A percentile compares a stretch with the other conserved stretches of the same genome.
Conservation (phyloP, 2,113 vertebrate species). For the Dryoscopus gambensis region DNA sequence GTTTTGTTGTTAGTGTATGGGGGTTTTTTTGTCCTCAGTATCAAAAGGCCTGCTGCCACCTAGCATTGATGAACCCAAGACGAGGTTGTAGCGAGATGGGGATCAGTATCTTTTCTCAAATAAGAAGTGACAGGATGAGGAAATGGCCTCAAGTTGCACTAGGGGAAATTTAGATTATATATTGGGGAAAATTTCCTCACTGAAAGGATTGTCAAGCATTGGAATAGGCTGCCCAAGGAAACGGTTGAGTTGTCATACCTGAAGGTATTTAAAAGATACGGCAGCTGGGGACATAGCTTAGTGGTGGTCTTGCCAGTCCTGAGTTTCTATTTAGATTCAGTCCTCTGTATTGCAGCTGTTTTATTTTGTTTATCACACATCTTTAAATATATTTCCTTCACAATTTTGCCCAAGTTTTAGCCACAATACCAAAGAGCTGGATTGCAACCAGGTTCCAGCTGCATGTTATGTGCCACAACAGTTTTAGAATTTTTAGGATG, state of each 20-base stretch:
- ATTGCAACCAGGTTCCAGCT: background rate
- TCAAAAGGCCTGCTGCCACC: background rate
- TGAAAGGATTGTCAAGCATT: background rate
- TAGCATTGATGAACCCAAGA: background rate
- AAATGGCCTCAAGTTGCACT: background rate
- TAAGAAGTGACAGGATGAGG: background rate
- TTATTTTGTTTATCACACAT: background rate
- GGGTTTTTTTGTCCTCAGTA: background rate
- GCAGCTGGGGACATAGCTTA: background rate
- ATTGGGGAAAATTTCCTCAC: background rate
- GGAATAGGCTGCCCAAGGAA: background rate
- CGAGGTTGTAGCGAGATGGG: background rate
- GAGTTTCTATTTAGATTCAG: background rate
- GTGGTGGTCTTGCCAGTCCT: background rate
- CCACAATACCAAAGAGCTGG: no score
- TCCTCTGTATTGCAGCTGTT: background rate
- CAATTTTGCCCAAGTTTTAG: background rate
- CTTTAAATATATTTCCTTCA: background rate
- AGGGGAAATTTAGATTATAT: background rate
- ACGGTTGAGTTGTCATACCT: background rate
- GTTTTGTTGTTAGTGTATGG: background rate
- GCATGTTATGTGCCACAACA: fast-evolving
- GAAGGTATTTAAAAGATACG: background rate
- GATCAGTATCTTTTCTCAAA: background rate
- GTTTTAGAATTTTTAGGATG: background rate